Evolutionary conservation across 2,888 invertebrate species (phyloP), one percentile per base, ranked within the genome.

Genomic region (Microplitis manilae): DNA sequence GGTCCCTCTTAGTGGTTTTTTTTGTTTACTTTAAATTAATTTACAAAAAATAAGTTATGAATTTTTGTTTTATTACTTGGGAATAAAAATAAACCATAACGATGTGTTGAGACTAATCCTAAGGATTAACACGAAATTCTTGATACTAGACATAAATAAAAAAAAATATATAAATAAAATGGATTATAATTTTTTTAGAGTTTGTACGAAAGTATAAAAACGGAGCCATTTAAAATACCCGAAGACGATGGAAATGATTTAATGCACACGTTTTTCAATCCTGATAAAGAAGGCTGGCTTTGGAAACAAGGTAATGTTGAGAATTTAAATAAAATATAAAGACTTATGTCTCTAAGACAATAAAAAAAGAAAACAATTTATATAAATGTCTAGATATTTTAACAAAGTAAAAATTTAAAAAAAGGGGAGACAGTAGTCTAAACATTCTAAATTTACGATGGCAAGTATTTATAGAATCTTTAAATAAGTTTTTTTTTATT

Each of bases 251-350:
- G 98, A 79, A 98, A 98, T 92, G 98, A 99, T 92, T 93, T 98
- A 89, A 98, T 98, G 98, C 98, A 98, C 91, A 98, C 98, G 62
- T 99, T 99, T 93, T 99, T 99, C 93, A 98, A 99, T 91, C 98
- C 98, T 1, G 98, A 98, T 91, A 97, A 98, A 90, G 98, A 99
- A 91, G 98, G 98, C 68, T 98, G 98, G 98, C 93, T 98, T 73
- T 98, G 97, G 97, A 98, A 98, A 90, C 98, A 98, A 93, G 98
- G 98, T 93, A 87, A 86, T 82, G 73, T 61, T 70, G 65, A 68
- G 59, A 72, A 50, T 17, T 60, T 40, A 13, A 13, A 50, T 50
- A 50, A 50, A 50, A 50, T 38, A 40, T 79, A 65, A 64, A 5
- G 78, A 75, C 69, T 60, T 41, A 4, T 59, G 20, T 62, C 5